Conservation (phyloP, 2,888 invertebrate genomes). For the Clanis bilineata region DNA sequence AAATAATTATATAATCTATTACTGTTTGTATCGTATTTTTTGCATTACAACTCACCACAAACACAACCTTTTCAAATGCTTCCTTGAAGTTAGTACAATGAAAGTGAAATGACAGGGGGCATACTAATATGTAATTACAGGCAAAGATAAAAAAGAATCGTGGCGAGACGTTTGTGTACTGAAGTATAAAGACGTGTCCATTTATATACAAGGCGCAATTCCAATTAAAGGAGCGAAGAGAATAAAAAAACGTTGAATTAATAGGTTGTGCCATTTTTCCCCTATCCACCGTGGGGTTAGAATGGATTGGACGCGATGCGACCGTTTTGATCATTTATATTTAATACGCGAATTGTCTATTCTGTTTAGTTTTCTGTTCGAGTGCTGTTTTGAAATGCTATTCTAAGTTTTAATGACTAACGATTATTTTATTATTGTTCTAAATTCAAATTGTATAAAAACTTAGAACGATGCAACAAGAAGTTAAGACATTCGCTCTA, state of each 20-base stretch:
- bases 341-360: not conserved
- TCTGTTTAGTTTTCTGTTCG: not conserved
- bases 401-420: not conserved
- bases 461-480: no score
- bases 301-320: not conserved
- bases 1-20: constrained; percentile 2
- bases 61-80: constrained; percentile 8
- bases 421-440: not conserved
- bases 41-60: not conserved
- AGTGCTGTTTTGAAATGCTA: not conserved
- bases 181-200: constrained; percentile 29
- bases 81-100: constrained; percentile 9
- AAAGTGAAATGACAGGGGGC: constrained; percentile 12
- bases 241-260: constrained; percentile 17
- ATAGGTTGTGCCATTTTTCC: constrained; percentile 12
- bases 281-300: not conserved
- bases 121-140: constrained; percentile 22
- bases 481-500: no score
- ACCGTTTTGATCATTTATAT: constrained; percentile 7
- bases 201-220: constrained; percentile 33
- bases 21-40: not conserved
- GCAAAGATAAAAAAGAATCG: constrained; percentile 19
- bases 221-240: constrained; percentile 25
- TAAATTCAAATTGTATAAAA: no score
- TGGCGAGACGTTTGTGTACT: constrained; percentile 23